These are phyloP conservation scores for Polymixis flavicincta DNA, from an alignment of 2,888 invertebrate species.

Conservation along the genomic window DNA sequence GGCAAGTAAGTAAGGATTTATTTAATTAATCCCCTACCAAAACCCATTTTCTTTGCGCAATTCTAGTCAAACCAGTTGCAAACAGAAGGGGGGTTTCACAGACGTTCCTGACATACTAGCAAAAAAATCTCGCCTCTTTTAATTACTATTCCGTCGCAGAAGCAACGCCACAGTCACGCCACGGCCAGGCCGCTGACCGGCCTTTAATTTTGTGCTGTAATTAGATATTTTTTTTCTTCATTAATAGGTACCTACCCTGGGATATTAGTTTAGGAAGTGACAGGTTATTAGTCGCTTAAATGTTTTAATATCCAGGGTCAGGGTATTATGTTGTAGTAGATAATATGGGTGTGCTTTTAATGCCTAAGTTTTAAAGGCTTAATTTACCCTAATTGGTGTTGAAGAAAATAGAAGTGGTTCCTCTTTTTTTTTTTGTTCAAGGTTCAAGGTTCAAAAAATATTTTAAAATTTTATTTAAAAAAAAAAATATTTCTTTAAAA, in stretches of 20 bases:
- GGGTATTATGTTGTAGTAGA: neutral
- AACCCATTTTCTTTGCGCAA: constrained; percentile 46
- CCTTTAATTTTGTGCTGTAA: constrained; percentile 83
- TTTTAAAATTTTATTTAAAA: no score
- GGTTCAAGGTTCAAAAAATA: no score
- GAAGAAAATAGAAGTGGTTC: neutral
- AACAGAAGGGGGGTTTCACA: constrained; percentile 34
- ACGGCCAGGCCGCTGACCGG: constrained; percentile 70
- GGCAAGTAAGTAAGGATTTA: constrained; percentile 14
- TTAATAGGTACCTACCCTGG: constrained; percentile 51
- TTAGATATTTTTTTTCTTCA: constrained; percentile 79
- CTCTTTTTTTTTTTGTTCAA: no score
- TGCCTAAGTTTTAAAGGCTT: neutral
- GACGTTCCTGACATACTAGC: constrained; percentile 50
- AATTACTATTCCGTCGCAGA: constrained; percentile 79
- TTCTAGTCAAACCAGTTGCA: constrained; percentile 48
- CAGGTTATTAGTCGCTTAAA: constrained; percentile 42
- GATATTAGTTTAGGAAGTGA: constrained; percentile 54
- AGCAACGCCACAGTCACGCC: constrained; percentile 66
- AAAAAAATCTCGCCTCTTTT: constrained; percentile 73
- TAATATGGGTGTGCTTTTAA: neutral
- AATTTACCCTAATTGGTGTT: neutral
- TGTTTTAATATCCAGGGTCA: constrained; percentile 15
- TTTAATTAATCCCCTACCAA: constrained; percentile 34
- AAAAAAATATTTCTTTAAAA: no score